These are phyloP conservation scores for Gibbula magus DNA, from an alignment of 2,888 invertebrate genomes.

Conservation along the genomic window DNA sequence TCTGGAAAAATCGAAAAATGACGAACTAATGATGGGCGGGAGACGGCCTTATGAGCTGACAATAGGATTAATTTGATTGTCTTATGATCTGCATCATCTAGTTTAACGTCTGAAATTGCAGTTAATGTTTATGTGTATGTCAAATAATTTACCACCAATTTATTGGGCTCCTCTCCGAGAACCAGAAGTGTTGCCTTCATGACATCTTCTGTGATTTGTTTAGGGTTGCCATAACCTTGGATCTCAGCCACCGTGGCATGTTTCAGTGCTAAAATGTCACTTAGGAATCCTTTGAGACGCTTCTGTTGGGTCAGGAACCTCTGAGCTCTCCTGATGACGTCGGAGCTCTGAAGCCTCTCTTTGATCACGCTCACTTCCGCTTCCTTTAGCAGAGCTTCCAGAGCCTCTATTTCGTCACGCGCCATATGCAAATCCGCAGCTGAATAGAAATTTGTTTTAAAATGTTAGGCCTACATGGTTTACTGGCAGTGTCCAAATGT, in stretches of 20 bases:
- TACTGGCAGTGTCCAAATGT: not conserved
- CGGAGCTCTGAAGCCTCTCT: not conserved
- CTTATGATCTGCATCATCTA: no score
- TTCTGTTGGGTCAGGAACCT: not conserved
- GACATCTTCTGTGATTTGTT: not conserved
- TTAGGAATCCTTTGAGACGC: not conserved
- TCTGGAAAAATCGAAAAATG: no score
- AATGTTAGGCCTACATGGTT: not conserved
- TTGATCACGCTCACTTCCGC: not conserved
- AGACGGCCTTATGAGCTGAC: no score
- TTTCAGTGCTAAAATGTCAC: not conserved
- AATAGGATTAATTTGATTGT: no score
- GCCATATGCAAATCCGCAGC: not conserved
- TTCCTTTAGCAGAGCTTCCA: not conserved
- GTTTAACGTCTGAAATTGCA: no score
- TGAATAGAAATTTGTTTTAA: not conserved
- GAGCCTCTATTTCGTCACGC: not conserved
- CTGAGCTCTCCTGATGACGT: not conserved
- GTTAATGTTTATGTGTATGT: no score
- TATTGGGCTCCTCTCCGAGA: not conserved
- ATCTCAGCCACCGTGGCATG: not conserved
- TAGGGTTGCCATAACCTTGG: not conserved
- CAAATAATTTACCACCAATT: not conserved
- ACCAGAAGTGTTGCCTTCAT: constrained; percentile 8
- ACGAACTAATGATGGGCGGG: no score